Evolutionary conservation across 1,140 invertebrate species (phyloP).

Genomic region (Aphelinus certus): DNA sequence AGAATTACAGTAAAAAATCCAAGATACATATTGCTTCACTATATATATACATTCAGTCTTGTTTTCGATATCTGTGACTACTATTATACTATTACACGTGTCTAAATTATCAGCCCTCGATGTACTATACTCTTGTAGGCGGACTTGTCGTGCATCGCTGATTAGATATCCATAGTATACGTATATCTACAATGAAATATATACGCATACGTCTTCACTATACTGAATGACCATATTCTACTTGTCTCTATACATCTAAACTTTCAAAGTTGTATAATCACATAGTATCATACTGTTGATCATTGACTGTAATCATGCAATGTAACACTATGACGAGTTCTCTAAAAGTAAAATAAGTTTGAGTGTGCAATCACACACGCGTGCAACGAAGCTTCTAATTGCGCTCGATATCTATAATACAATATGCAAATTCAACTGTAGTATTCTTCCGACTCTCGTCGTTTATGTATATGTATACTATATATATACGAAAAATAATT

Average conservation of each 20-base stretch:
- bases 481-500: neutral
- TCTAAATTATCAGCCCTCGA: constrained; percentile 28
- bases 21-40: constrained; percentile 26
- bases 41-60: constrained; percentile 4
- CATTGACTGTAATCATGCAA: constrained; percentile 31
- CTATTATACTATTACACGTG: constrained; percentile 25
- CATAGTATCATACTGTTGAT: neutral
- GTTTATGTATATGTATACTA: constrained; percentile 3
- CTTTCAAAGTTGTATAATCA: constrained; percentile 6
- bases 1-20: constrained; percentile 14
- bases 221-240: neutral
- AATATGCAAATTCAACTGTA: constrained; percentile 8
- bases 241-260: constrained; percentile 17
- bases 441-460: neutral
- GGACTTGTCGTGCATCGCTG: constrained; percentile 23
- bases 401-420: neutral
- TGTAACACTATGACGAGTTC: constrained; percentile 18
- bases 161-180: constrained; percentile 18
- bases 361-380: neutral
- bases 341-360: constrained; percentile 19
- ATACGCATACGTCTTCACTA: neutral
- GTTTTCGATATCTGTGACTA: constrained; percentile 39
- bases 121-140: constrained; percentile 11
- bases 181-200: constrained; percentile 13
- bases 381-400: constrained; percentile 23